phyloP scores from a whole-genome alignment of 2,888 invertebrate species.

The Lithosia quadra region DNA sequence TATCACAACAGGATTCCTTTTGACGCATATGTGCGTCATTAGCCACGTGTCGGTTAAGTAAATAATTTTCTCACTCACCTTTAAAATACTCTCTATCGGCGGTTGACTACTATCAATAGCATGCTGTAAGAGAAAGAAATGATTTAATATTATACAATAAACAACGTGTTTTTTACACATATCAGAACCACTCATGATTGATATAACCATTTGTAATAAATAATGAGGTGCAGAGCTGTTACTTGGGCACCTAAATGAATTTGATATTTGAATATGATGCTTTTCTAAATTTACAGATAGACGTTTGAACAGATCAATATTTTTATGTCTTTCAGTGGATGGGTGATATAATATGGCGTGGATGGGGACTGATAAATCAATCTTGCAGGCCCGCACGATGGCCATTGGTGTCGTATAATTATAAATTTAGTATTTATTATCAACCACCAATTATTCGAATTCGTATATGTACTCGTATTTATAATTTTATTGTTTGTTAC shows the following conservation, averaged over 20 bases:
- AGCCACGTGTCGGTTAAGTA: no score
- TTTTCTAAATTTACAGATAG: not conserved
- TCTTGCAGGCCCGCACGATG: no score
- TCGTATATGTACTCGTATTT: no score
- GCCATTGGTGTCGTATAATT: no score
- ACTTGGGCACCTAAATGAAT: no score
- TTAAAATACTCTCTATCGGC: slow-evolving; percentile 89
- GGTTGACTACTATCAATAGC: slow-evolving; percentile 86
- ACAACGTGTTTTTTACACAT: not conserved
- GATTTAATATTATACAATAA: slow-evolving; percentile 7
- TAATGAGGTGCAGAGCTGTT: not conserved
- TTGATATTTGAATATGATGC: not conserved
- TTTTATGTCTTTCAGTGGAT: not conserved
- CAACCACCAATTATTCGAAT: no score
- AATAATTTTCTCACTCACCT: slow-evolving; percentile 77
- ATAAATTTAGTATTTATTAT: no score
- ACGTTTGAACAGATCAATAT: not conserved
- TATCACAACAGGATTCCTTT: no score
- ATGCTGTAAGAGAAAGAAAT: slow-evolving; percentile 71
- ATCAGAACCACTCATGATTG: not conserved
- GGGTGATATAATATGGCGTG: not conserved
- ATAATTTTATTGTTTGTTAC: no score
- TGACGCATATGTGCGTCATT: no score
- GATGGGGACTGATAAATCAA: no score
- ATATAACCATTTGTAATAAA: not conserved